These are phyloP conservation scores for Lasius platythorax DNA, from an alignment of 2,888 invertebrate genomes.

Conservation along the genomic window DNA sequence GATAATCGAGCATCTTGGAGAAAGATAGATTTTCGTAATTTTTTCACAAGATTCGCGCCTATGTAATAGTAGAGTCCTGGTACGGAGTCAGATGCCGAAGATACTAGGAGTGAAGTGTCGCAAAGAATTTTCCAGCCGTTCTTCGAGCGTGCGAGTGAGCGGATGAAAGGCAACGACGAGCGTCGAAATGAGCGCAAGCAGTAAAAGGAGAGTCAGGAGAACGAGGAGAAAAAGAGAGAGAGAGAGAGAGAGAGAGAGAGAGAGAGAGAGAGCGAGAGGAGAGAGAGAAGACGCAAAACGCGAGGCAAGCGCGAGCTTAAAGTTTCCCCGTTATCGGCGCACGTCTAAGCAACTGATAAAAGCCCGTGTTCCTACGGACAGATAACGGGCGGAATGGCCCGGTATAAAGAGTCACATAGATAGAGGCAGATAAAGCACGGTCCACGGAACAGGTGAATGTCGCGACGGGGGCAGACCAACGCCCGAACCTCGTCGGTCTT, in stretches of 20 bases:
- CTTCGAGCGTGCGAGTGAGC: constrained; percentile 31
- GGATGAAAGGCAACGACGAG: constrained; percentile 48
- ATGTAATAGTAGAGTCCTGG: neutral
- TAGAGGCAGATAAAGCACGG: constrained; percentile 84
- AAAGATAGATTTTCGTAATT: neutral
- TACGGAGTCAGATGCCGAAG: neutral
- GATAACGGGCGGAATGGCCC: constrained; percentile 83
- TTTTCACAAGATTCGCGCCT: neutral
- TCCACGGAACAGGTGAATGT: constrained; percentile 84
- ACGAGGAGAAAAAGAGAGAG: constrained; percentile 61
- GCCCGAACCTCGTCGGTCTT: constrained; percentile 78
- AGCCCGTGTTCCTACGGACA: constrained; percentile 82
- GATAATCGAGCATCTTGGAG: neutral
- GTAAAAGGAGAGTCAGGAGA: constrained; percentile 53
- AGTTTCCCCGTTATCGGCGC: constrained; percentile 80
- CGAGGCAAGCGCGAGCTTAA: constrained; percentile 70
- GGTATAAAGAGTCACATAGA: constrained; percentile 84
- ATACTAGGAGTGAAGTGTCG: constrained; percentile 16
- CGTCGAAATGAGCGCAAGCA: constrained; percentile 48
- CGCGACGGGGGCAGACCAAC: constrained; percentile 80
- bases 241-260: constrained; percentile 67
- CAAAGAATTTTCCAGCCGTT: constrained; percentile 39
- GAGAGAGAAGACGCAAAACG: constrained; percentile 61
- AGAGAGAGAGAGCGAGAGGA: constrained; percentile 58
- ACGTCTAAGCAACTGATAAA: constrained; percentile 86